Percentiles rank a stretch among this genome's conserved stretches.
phyloP scores from a whole-genome alignment of 1,140 invertebrate genomes.

The Trachymyrmex cornetzi region DNA sequence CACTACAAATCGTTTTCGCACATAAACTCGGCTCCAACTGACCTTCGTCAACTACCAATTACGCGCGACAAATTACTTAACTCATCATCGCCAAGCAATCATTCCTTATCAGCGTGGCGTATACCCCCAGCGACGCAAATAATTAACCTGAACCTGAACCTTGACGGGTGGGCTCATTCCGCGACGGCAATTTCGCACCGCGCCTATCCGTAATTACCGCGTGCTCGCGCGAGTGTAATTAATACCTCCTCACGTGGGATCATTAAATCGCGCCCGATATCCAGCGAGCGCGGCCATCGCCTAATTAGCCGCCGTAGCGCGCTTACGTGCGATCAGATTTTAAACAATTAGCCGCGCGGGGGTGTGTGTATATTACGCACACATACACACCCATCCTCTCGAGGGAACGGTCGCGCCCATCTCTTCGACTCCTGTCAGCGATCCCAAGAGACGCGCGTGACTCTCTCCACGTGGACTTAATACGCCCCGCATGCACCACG shows the following conservation, averaged over 20 bases:
- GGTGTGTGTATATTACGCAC: constrained; percentile 61
- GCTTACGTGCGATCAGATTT: constrained; percentile 83
- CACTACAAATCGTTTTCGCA: constrained; percentile 4
- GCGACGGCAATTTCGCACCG: constrained; percentile 58
- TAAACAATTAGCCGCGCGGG: constrained; percentile 82
- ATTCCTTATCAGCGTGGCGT: constrained; percentile 41
- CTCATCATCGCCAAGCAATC: constrained; percentile 45
- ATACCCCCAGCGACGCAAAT: constrained; percentile 33
- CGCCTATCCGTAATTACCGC: constrained; percentile 58
- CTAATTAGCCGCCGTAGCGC: constrained; percentile 54
- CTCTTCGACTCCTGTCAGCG: constrained; percentile 59
- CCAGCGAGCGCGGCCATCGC: constrained; percentile 46
- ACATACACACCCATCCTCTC: constrained; percentile 67
- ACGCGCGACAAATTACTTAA: constrained; percentile 49
- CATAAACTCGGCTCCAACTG: background rate
- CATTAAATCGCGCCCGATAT: constrained; percentile 62
- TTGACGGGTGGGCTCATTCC: constrained; percentile 22
- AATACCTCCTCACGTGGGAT: constrained; percentile 59
- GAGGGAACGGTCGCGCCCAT: constrained; percentile 83
- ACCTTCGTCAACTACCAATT: constrained; percentile 42
- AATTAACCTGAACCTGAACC: constrained; percentile 58
- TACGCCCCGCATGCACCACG: constrained; percentile 76
- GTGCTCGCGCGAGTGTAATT: constrained; percentile 38
- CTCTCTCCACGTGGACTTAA: constrained; percentile 77
- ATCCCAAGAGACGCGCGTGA: constrained; percentile 84